Evolutionary conservation across 2,113 vertebrate genomes (phyloP), one percentile per base, ranked within the genome.

Genomic region (Thunnus maccoyii): DNA sequence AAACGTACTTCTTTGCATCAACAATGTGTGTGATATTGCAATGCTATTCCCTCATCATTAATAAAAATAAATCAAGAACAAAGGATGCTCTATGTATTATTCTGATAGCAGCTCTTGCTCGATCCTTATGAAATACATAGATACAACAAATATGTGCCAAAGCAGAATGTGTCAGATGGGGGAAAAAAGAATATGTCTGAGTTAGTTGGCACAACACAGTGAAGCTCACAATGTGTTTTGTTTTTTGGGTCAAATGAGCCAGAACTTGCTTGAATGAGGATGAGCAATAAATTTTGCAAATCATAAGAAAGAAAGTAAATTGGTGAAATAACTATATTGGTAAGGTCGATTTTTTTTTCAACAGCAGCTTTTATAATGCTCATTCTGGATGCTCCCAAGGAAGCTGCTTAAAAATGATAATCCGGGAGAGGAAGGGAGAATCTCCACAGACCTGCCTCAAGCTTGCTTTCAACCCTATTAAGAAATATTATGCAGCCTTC

Each of bases 321-420:
- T 90, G 77, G 79, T 84, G 72, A 90, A 93, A 88, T 88, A 84
- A 89, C 74, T 77, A 86, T 86, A 92, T 86, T 87, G 65, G 41
- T 72, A 67, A 51, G 78, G 75, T 83, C 65, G 72, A 55, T 76
- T 82, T 63, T 72, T 64, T 72, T 44, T 72, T 54, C 36, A 58
- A 55, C 47, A 30, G n/a, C 51, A 14, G 57, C 51, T 85, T 70
- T 79, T 80, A 87, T 85, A 91, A 71, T 64, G 65, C 80, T 88
- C 78, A 86, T 89, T 91, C 76, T 72, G 79, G 80, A 76, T 94
- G 92, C 92, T 95, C 94, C 93, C 78, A 93, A 95, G 89, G 93
- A 94, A 94, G 93, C 93, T 95, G 95, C 92, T 96, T 96, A 94
- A 91, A 94, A 94, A 91, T 95, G 91, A 91, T 95, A 95, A 96